Conservation (phyloP, 2,113 vertebrate species). For the Pituophis catenifer region DNA sequence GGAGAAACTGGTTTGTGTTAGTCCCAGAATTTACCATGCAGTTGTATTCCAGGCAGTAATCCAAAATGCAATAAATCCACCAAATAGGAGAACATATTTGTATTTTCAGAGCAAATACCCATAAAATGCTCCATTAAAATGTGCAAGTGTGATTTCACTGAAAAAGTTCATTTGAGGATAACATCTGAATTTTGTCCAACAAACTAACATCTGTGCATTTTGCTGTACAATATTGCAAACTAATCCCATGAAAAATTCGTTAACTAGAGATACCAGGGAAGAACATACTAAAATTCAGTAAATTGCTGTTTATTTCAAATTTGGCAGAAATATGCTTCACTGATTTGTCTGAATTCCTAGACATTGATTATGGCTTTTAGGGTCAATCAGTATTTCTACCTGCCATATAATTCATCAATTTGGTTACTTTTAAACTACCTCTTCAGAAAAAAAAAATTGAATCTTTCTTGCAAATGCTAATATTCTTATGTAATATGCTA, state of each 20-base stretch:
- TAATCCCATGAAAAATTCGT: not conserved
- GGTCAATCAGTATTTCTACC: conserved; percentile 32
- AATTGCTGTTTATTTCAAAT: not conserved
- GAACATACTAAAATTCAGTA: not conserved
- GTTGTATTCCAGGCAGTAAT: not conserved
- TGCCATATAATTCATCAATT: not conserved
- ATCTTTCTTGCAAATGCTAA: conserved; percentile 16
- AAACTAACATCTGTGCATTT: not conserved
- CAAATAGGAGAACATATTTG: not conserved
- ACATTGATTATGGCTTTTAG: conserved; percentile 34
- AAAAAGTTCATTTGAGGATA: not conserved
- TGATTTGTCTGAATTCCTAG: conserved; percentile 26
- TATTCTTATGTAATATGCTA: conserved; percentile 16
- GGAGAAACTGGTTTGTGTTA: not conserved
- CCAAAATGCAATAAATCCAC: not conserved
- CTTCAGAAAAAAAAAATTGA: conserved; percentile 36
- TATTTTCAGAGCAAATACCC: not conserved
- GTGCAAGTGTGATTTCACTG: not conserved
- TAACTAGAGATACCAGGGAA: conserved; percentile 19
- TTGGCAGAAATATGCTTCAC: conserved; percentile 25
- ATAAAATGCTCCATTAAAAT: not conserved
- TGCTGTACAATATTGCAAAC: not conserved
- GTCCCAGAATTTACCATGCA: not conserved
- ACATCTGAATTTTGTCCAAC: not conserved
- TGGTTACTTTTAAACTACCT: conserved; percentile 17